phyloP scores from a whole-genome alignment of 2,113 vertebrate species.

The Plecotus auritus region DNA sequence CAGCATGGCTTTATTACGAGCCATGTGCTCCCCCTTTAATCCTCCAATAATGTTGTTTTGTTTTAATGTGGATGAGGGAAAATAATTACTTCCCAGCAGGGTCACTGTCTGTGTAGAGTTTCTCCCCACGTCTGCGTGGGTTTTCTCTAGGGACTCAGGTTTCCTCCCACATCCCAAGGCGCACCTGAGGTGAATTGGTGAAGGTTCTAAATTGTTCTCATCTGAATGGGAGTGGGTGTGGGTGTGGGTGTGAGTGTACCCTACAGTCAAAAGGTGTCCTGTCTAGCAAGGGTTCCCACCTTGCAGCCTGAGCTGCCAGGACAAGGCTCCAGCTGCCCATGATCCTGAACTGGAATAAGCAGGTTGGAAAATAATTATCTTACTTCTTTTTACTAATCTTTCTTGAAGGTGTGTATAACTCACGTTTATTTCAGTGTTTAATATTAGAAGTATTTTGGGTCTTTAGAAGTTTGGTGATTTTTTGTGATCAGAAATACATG shows the following conservation, averaged over 20 bases:
- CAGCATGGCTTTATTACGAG: background rate
- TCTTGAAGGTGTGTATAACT: background rate
- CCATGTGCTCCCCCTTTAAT: background rate
- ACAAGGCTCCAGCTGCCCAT: background rate
- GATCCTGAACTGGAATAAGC: background rate
- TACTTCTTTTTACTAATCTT: background rate
- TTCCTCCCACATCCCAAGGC: background rate
- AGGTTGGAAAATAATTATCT: background rate
- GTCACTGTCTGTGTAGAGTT: background rate
- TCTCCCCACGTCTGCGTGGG: background rate
- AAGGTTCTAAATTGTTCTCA: background rate
- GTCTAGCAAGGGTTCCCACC: too few species aligned
- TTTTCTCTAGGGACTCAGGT: background rate
- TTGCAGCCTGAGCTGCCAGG: background rate
- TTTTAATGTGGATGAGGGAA: background rate
- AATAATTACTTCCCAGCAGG: background rate
- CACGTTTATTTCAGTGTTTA: background rate
- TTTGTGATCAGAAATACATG: background rate
- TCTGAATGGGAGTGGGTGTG: background rate
- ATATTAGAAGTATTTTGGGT: background rate
- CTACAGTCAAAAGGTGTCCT: background rate
- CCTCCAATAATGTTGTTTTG: background rate
- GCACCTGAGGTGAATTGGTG: background rate
- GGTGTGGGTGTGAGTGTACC: too few species aligned
- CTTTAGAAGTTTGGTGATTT: background rate